These are phyloP conservation scores for Pimephales promelas DNA, from an alignment of 2,113 vertebrate species.

Conservation along the genomic window DNA sequence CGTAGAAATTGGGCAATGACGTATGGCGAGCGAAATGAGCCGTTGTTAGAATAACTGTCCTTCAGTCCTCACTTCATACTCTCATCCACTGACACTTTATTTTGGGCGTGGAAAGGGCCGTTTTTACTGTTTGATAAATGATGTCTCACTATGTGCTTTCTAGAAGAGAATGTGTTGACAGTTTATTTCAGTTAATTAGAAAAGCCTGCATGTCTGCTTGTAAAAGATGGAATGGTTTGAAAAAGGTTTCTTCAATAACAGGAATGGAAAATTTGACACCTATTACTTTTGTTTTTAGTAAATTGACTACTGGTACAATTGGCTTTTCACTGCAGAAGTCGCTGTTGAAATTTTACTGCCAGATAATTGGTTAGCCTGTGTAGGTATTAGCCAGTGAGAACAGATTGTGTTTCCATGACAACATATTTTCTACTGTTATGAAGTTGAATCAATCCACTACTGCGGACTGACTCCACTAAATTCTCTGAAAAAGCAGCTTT, in stretches of 20 bases:
- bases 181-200: background rate
- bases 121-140: background rate
- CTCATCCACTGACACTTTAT: no score
- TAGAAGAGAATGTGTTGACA: background rate
- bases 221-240: background rate
- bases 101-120: no score
- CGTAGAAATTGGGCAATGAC: no score
- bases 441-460: background rate
- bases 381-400: background rate
- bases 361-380: background rate
- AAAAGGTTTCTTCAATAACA: background rate
- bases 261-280: background rate
- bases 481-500: background rate
- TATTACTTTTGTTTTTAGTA: background rate
- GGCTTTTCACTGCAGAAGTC: background rate
- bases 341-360: background rate
- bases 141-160: background rate
- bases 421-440: background rate
- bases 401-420: conserved; percentile 24
- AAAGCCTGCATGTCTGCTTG: background rate
- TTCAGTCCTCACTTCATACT: no score
- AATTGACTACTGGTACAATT: background rate
- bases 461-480: background rate
- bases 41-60: no score
- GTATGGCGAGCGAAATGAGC: no score